A percentile compares a stretch with the other conserved stretches of the same genome.
Conservation (phyloP, 92 coral and sea anemone species). For the Palythoa grandis region DNA sequence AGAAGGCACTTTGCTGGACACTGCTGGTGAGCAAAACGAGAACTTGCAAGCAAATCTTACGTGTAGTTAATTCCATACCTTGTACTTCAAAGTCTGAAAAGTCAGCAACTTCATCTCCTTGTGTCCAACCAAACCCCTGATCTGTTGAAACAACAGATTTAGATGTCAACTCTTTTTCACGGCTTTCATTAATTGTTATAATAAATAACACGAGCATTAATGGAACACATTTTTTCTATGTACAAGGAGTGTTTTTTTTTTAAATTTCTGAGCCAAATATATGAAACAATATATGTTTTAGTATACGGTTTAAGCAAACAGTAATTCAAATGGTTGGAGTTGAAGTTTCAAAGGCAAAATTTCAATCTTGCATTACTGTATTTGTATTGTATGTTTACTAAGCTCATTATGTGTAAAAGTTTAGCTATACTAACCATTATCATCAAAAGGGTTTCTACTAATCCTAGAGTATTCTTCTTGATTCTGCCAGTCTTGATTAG, state of each 20-base stretch:
- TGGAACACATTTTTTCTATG: no score
- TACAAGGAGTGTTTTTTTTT: no score
- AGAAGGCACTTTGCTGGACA: no score
- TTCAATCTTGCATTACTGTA: no score
- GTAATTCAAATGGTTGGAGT: no score
- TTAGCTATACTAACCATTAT: slow-evolving; percentile 49
- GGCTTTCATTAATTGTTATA: no score
- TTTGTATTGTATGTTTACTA: background rate
- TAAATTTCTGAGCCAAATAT: background rate
- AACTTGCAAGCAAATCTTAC: no score
- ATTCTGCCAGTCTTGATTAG: slow-evolving; percentile 27
- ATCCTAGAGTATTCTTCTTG: background rate
- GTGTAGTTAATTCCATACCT: background rate
- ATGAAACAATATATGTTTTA: background rate
- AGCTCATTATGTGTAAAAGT: background rate
- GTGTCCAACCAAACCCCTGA: slow-evolving; percentile 9
- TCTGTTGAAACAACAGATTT: slow-evolving; percentile 5
- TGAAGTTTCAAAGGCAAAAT: no score
- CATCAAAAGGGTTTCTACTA: slow-evolving; percentile 57
- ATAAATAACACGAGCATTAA: no score
- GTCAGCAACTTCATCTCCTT: slow-evolving; percentile 4
- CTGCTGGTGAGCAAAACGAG: no score
- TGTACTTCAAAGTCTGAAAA: slow-evolving; percentile 21
- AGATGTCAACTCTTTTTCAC: no score
- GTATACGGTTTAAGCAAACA: no score